phyloP scores from a whole-genome alignment of 2,797 vertebrate species.

The Loris lydekkerianus region DNA sequence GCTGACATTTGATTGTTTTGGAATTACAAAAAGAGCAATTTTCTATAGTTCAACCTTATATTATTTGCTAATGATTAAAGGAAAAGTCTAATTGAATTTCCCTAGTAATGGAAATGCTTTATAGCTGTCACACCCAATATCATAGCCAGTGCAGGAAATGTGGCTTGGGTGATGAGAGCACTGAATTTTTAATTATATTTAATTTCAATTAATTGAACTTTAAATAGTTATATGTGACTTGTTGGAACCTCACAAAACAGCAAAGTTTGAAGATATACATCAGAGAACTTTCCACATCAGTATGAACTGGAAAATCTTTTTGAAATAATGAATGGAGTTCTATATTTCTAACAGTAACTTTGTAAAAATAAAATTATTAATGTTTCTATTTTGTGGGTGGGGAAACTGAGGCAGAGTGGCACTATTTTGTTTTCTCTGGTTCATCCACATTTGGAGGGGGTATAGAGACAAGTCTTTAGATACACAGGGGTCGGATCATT shows the following conservation, averaged over 20 bases:
- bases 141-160: neutral
- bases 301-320: neutral
- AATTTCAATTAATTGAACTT: constrained; percentile 21
- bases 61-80: neutral
- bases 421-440: neutral
- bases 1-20: neutral
- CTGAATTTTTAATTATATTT: constrained; percentile 1
- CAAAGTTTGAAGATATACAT: neutral
- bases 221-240: neutral
- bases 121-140: neutral
- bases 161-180: neutral
- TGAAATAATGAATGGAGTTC: neutral
- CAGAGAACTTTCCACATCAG: neutral
- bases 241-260: neutral
- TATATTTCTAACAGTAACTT: neutral
- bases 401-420: neutral
- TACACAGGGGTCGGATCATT: neutral
- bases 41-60: neutral
- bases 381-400: neutral
- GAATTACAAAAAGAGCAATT: neutral
- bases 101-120: neutral
- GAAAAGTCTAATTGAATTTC: neutral
- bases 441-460: neutral
- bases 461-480: neutral
- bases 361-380: neutral